A percentile compares a stretch with the other conserved stretches of the same genome.
These are phyloP conservation scores for Bucorvus abyssinicus DNA, from an alignment of 2,797 vertebrate species.

Conservation along the genomic window DNA sequence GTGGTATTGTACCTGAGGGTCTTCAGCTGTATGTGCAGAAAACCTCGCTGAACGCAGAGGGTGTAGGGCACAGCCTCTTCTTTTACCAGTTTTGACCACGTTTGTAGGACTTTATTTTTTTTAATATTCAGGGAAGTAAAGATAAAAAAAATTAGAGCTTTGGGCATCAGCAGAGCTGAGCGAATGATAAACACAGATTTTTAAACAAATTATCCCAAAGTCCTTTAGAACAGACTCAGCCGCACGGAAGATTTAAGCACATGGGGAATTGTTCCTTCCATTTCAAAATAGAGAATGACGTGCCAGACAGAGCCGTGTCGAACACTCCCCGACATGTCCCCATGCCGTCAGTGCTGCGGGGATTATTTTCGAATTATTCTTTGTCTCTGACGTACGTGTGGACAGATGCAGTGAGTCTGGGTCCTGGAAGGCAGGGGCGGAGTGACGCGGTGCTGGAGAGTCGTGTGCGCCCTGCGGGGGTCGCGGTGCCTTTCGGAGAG, in stretches of 20 bases:
- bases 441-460: neutral
- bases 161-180: neutral
- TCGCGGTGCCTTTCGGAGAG: neutral
- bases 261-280: neutral
- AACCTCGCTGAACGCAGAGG: rapidly evolving
- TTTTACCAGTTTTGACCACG: rapidly evolving
- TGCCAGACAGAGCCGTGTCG: neutral
- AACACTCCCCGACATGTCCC: neutral
- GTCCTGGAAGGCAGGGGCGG: neutral
- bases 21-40: neutral
- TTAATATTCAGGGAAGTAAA: neutral
- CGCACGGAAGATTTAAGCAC: neutral
- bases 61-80: rapidly evolving
- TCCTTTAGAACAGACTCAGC: neutral
- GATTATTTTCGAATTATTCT: neutral
- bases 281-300: neutral
- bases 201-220: neutral
- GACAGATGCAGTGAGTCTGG: neutral
- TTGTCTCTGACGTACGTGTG: neutral
- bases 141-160: neutral
- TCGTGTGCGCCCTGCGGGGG: neutral
- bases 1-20: neutral
- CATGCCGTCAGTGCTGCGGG: neutral
- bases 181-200: neutral
- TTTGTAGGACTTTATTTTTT: neutral